phyloP scores from a whole-genome alignment of 2,113 vertebrate species.

The Leptocoma aspasia region DNA sequence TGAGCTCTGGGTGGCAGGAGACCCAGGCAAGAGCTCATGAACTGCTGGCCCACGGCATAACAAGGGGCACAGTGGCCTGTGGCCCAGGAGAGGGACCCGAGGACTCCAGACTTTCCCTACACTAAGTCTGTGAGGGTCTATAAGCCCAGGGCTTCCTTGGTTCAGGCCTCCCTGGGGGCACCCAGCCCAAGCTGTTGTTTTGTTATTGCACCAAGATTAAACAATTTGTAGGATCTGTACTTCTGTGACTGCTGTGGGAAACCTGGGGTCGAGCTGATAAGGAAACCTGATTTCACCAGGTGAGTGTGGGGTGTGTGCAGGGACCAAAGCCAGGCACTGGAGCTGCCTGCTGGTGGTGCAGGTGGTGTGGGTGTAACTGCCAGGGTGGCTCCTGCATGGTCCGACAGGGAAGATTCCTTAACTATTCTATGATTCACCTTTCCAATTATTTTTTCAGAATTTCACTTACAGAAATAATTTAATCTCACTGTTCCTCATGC shows the following conservation, averaged over 20 bases:
- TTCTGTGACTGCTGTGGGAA: neutral
- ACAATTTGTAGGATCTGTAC: too few species aligned
- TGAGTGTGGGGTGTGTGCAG: neutral
- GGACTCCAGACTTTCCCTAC: neutral
- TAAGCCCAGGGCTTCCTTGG: neutral
- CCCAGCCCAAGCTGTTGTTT: too few species aligned
- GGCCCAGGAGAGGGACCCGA: neutral
- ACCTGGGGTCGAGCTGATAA: rapidly evolving
- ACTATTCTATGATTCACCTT: neutral
- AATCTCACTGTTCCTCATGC: neutral
- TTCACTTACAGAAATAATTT: neutral
- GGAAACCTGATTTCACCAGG: neutral
- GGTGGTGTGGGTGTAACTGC: neutral
- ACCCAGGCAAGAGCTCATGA: neutral
- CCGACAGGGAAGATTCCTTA: neutral
- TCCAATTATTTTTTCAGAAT: slow-evolving; percentile 29
- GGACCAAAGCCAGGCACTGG: neutral
- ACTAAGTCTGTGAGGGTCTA: rapidly evolving
- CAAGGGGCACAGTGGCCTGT: neutral
- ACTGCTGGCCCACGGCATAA: neutral
- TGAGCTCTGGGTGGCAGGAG: neutral
- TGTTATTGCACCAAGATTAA: neutral
- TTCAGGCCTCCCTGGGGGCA: neutral
- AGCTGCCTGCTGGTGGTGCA: neutral
- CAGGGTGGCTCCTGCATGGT: neutral